Evolutionary conservation across 2,797 vertebrate species (phyloP).

Genomic region (Syndactyla subalaris): DNA sequence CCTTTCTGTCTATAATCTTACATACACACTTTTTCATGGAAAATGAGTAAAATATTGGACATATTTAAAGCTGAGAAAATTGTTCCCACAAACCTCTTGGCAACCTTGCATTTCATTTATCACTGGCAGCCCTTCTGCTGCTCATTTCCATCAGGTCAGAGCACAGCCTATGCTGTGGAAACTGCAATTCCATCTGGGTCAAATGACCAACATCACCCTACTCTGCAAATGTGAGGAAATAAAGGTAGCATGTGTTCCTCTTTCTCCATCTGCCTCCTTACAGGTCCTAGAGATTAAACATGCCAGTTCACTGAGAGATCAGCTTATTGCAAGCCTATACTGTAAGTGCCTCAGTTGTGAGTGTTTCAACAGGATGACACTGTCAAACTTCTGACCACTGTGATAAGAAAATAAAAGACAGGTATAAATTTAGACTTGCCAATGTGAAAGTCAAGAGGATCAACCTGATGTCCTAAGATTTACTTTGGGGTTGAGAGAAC

Average conservation of each 20-base stretch:
- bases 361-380: background rate
- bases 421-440: background rate
- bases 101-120: background rate
- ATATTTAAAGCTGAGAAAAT: background rate
- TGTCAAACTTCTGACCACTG: background rate
- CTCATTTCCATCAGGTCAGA: background rate
- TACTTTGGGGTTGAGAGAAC: background rate
- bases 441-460: background rate
- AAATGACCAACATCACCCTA: background rate
- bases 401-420: background rate
- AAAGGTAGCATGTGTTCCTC: background rate
- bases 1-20: slow-evolving; percentile 13
- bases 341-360: background rate
- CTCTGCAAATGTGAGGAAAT: background rate
- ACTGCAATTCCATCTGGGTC: background rate
- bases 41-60: slow-evolving; percentile 40
- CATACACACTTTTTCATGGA: background rate
- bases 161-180: background rate
- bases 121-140: background rate
- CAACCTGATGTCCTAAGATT: background rate
- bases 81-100: background rate
- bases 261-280: background rate
- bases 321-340: background rate
- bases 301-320: background rate
- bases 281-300: background rate